phyloP scores from a whole-genome alignment of 2,888 invertebrate genomes.

The Itoplectis maculator region DNA sequence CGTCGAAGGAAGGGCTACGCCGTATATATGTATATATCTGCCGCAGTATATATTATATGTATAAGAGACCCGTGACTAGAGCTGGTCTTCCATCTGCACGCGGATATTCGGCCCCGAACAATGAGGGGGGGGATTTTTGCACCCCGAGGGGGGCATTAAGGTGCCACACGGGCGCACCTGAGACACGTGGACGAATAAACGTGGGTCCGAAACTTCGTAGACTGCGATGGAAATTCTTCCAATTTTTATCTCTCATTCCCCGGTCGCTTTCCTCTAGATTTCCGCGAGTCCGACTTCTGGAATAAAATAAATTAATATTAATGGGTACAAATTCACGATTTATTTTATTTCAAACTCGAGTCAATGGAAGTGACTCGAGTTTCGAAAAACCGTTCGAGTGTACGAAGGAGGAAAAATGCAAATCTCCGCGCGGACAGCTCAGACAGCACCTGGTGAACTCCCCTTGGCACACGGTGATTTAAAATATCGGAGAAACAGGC shows the following conservation, averaged over 20 bases:
- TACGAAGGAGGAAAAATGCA: slow-evolving; percentile 40
- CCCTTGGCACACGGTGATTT: slow-evolving; percentile 17
- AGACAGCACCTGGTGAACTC: slow-evolving; percentile 42
- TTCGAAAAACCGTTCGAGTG: not conserved
- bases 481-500: slow-evolving; percentile 45
- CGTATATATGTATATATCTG: not conserved
- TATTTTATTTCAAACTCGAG: too few species aligned
- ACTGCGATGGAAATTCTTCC: not conserved
- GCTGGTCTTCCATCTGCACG: slow-evolving; percentile 55
- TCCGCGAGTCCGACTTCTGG: not conserved
- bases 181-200: slow-evolving; percentile 53
- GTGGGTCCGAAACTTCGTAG: not conserved
- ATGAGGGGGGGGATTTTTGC: slow-evolving; percentile 51
- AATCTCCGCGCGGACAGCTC: slow-evolving; percentile 34
- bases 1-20: slow-evolving; percentile 13
- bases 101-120: slow-evolving; percentile 39
- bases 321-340: too few species aligned
- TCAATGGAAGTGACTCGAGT: not conserved
- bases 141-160: slow-evolving; percentile 43
- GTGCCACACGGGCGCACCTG: slow-evolving; percentile 49
- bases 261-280: not conserved
- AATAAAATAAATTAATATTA: too few species aligned
- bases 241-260: not conserved
- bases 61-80: slow-evolving; percentile 38
- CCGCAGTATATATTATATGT: not conserved